These are phyloP conservation scores for Callopanchax toddi DNA, from an alignment of 2,113 vertebrate species.

Conservation along the genomic window DNA sequence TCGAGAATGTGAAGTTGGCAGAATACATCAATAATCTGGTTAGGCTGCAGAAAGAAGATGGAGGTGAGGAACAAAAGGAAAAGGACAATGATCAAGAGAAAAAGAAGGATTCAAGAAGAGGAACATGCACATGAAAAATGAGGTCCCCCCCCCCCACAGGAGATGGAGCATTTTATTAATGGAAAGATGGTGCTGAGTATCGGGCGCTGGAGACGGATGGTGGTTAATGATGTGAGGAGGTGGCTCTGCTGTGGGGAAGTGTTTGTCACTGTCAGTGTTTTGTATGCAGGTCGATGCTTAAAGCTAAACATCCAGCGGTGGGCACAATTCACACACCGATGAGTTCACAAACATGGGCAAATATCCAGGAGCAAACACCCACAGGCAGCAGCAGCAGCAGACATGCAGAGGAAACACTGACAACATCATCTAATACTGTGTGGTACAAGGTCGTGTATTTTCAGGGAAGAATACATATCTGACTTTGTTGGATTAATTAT, in stretches of 20 bases:
- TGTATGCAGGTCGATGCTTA: constrained; percentile 5
- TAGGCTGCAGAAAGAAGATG: constrained; percentile 16
- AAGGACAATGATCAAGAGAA: constrained; percentile 1
- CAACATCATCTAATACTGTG: not conserved
- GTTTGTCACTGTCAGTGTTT: constrained; percentile 37
- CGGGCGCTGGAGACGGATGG: constrained; percentile 40
- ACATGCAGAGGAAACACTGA: not conserved
- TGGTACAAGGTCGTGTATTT: too few relatives aligned
- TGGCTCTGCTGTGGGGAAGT: constrained; percentile 32
- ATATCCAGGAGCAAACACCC: constrained; percentile 29
- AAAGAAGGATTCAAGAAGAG: constrained; percentile 14
- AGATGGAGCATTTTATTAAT: constrained; percentile 48
- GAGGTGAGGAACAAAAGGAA: constrained; percentile 1
- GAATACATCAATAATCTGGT: constrained; percentile 24
- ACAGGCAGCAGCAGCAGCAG: constrained; percentile 2
- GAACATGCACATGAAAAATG: constrained; percentile 39
- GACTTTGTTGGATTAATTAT: too few relatives aligned
- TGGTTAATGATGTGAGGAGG: constrained; percentile 52
- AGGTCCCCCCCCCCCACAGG: constrained; percentile 18
- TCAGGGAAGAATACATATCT: too few relatives aligned
- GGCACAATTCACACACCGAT: constrained; percentile 14
- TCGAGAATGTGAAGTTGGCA: constrained; percentile 9
- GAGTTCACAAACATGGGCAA: constrained; percentile 28
- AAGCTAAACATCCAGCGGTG: constrained; percentile 10
- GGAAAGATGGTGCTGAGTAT: constrained; percentile 19